Evolutionary conservation across 35 echinoderm and acorn worm genomes (phyloP).

Genomic region (Apostichopus parvimensis): DNA sequence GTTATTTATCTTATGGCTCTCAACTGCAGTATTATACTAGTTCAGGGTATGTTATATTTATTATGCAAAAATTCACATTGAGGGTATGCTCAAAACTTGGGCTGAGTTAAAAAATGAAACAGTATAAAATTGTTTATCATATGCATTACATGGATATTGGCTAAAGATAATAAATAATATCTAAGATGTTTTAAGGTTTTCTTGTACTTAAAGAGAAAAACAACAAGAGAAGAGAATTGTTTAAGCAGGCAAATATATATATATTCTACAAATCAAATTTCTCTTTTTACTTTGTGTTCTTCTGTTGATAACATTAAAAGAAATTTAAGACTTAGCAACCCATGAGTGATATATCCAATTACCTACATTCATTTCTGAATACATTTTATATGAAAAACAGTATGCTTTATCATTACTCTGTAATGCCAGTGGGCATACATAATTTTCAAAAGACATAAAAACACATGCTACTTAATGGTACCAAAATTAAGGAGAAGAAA

Average conservation of each 20-base stretch:
- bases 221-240: not conserved
- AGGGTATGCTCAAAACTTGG: not conserved
- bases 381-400: too few species aligned
- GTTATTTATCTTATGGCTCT: too few species aligned
- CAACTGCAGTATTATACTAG: too few species aligned
- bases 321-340: not conserved
- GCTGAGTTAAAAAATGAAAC: not conserved
- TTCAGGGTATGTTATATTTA: too few species aligned
- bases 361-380: too few species aligned
- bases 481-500: too few species aligned
- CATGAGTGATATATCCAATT: not conserved
- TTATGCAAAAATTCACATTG: not conserved
- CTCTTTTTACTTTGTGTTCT: not conserved
- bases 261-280: not conserved
- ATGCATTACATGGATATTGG: not conserved
- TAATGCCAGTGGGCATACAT: too few species aligned
- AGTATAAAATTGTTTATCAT: not conserved
- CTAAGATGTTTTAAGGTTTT: not conserved
- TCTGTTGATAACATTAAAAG: not conserved
- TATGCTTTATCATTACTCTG: too few species aligned
- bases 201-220: not conserved
- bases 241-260: not conserved
- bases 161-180: not conserved
- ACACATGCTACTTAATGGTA: too few species aligned
- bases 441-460: too few species aligned